Evolutionary conservation across 2,797 vertebrate species (phyloP), one percentile per base, ranked within the genome.

Genomic region (Diplodus sargus): DNA sequence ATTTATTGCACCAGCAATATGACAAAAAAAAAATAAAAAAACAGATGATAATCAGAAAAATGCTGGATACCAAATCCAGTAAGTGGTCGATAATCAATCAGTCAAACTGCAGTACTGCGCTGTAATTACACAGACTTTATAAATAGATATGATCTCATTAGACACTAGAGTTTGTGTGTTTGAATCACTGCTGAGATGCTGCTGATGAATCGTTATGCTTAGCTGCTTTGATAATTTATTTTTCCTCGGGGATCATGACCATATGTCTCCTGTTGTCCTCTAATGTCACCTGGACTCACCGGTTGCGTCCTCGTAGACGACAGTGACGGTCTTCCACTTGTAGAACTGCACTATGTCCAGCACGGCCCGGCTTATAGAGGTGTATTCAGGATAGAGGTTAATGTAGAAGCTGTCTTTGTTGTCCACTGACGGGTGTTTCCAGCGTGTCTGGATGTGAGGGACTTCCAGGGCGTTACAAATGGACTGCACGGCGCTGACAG

Each of bases 381-480:
- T 92, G 52, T 98, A 99, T 85, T 99, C 98, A 0, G 98, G 98
- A 63, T 97, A 97, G 34, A 99, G 97, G 94, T 99, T 99, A 86
- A 99, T 97, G 91, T 96, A 99, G 94, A 98, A 99, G 15, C 96
- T 95, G 73, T 99, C 98, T 87, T 94, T 97, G 93, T 97, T 97
- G 93, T 99, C 98, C 93, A 97, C 96, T 0, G 97, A 95, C 0
- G 97, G 98, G 90, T 98, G 98, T 93, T 98, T 98, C 98, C 98
- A 99, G 66, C 96, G 96, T 0, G 97, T 99, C 95, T 99, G 98
- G 90, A 99, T 97, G 91, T 99, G 98, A 5, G 98, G 98, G 84
- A 99, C 98, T 94, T 99, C 98, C 28, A 99, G 96, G 30, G 98
- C 98, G 1, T 99, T 99, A 87, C 98, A 99, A 69, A 99, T 99